Conservation (phyloP, 2,888 invertebrate species). For the Volucella inflata region DNA sequence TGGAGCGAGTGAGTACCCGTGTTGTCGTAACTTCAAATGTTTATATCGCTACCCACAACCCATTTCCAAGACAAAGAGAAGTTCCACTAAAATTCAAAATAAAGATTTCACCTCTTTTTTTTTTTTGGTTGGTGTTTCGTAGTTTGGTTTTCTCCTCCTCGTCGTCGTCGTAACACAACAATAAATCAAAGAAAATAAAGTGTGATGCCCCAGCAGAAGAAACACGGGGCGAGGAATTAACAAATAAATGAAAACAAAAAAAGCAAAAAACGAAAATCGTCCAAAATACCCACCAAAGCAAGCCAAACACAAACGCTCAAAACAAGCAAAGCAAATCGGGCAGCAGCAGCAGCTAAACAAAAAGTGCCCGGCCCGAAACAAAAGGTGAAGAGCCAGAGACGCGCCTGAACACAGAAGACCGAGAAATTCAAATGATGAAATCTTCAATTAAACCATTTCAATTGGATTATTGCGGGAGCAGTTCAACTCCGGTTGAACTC, state of each 20-base stretch:
- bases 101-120: conserved; percentile 70
- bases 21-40: conserved; percentile 63
- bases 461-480: conserved; percentile 75
- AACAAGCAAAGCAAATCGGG: conserved; percentile 16
- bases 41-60: conserved; percentile 43
- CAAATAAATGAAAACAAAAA: conserved; percentile 20
- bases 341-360: conserved; percentile 25
- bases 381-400: conserved; percentile 27
- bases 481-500: conserved; percentile 74
- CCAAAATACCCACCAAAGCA: conserved; percentile 22
- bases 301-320: conserved; percentile 6
- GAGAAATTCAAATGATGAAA: conserved; percentile 75
- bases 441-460: conserved; percentile 75
- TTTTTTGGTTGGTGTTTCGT: conserved; percentile 22
- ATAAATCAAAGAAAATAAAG: conserved; percentile 66
- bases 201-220: conserved; percentile 62
- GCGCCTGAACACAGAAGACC: conserved; percentile 2
- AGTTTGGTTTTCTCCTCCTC: conserved; percentile 4
- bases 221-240: conserved; percentile 1
- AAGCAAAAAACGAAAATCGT: neutral
- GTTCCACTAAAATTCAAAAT: conserved; percentile 11
- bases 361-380: conserved; percentile 50
- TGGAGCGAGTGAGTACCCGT: conserved; percentile 12
- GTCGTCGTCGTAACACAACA: conserved; percentile 61
- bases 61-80: neutral